Percentiles rank a stretch among this genome's conserved stretches.
Evolutionary conservation across 2,113 vertebrate species (phyloP).

Genomic region (Alces alces): DNA sequence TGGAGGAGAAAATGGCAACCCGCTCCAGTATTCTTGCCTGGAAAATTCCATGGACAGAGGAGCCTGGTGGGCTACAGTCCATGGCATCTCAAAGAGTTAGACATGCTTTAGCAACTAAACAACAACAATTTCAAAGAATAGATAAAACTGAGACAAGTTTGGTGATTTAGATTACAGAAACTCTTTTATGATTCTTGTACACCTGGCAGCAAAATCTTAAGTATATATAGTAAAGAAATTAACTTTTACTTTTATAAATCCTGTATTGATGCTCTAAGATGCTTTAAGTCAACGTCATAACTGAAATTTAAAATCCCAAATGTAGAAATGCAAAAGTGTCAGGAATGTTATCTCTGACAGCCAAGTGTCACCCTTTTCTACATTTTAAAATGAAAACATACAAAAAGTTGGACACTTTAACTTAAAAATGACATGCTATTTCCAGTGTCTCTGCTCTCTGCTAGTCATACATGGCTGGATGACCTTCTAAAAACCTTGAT

Average conservation of each 20-base stretch:
- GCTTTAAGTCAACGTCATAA: not conserved
- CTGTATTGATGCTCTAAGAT: not conserved
- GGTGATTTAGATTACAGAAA: slow-evolving; percentile 5
- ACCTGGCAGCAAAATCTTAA: not conserved
- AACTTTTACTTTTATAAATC: not conserved
- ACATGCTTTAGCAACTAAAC: not conserved
- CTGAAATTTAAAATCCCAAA: slow-evolving; percentile 6
- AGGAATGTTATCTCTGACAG: slow-evolving; percentile 40
- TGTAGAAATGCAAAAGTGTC: not conserved
- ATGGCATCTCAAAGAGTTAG: not conserved
- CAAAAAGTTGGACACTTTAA: slow-evolving; percentile 17
- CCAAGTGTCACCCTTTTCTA: slow-evolving; percentile 13
- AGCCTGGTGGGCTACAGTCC: not conserved
- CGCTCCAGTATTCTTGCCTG: not conserved
- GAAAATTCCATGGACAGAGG: not conserved
- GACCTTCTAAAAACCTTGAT: not conserved
- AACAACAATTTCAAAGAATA: not conserved
- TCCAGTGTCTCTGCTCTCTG: not conserved
- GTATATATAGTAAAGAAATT: not conserved
- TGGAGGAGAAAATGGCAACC: not conserved
- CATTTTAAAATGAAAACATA: slow-evolving; percentile 44
- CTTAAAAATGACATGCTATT: slow-evolving; percentile 20
- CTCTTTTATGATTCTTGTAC: not conserved
- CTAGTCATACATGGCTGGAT: not conserved
- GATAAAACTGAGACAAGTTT: not conserved